Evolutionary conservation across 2,113 vertebrate genomes (phyloP).

Genomic region (Syngnathus scovelli): DNA sequence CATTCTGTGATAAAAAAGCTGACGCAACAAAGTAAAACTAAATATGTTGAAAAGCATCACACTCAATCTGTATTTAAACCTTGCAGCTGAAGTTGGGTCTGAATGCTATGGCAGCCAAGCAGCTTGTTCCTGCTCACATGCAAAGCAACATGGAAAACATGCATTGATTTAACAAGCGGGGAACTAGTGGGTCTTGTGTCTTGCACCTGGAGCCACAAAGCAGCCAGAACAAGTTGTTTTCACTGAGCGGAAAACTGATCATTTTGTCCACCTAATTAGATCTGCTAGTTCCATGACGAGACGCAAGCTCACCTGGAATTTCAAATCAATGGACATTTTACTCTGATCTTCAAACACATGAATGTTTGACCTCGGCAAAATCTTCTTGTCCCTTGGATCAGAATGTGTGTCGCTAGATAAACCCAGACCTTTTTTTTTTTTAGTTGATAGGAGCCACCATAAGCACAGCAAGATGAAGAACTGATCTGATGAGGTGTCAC

Average conservation of each 20-base stretch:
- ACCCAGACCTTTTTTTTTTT: neutral
- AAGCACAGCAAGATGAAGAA: neutral
- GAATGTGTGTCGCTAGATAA: neutral
- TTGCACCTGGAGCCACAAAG: neutral
- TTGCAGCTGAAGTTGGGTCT: conserved; percentile 34
- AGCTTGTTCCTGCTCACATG: conserved; percentile 18
- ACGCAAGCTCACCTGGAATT: neutral
- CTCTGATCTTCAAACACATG: neutral
- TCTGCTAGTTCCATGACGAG: neutral
- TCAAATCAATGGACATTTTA: neutral
- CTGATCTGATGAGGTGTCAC: neutral
- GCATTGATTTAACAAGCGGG: conserved; percentile 9
- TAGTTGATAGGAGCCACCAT: neutral
- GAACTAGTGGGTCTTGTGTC: conserved; percentile 12
- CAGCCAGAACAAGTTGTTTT: neutral
- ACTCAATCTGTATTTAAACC: conserved; percentile 42
- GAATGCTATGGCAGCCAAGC: conserved; percentile 26
- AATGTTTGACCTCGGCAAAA: neutral
- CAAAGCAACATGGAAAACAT: conserved; percentile 10
- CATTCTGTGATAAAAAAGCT: conserved; percentile 44
- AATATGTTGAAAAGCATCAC: conserved; percentile 40
- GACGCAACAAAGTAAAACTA: conserved; percentile 34
- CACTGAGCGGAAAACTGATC: neutral
- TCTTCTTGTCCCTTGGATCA: neutral
- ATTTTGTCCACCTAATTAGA: neutral